Percentiles rank a stretch among this genome's conserved stretches.
Evolutionary conservation across 2,797 vertebrate species (phyloP).

Genomic region (Thamnophis elegans): DNA sequence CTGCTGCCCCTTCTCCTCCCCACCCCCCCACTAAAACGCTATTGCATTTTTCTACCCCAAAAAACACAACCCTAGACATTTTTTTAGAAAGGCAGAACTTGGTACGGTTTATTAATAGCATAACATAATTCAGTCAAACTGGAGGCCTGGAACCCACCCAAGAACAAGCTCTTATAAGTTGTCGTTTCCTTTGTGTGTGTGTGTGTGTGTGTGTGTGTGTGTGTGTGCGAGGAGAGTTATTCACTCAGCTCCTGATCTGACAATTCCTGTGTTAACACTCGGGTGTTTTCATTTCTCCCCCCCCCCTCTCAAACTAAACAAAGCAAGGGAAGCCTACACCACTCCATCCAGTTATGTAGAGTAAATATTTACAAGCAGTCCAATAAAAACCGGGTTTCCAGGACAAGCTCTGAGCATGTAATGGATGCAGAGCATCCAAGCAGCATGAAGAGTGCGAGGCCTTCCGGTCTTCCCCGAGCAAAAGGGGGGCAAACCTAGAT

Average conservation of each 20-base stretch:
- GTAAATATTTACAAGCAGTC: conserved; percentile 20
- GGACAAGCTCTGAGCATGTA: neutral
- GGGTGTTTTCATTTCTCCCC: too few species aligned
- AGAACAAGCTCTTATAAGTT: neutral
- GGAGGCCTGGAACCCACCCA: neutral
- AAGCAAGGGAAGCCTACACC: neutral
- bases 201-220: too few species aligned
- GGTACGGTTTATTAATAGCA: neutral
- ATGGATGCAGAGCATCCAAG: neutral
- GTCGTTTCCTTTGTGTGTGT: neutral
- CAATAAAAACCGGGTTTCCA: neutral
- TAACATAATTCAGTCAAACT: neutral
- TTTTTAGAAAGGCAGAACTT: neutral
- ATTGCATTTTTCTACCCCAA: neutral
- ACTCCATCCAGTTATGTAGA: neutral
- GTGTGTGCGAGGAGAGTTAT: too few species aligned
- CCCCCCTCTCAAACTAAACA: neutral
- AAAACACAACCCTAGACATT: neutral
- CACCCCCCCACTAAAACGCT: neutral
- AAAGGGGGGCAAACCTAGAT: too few species aligned
- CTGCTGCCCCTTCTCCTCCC: too few species aligned
- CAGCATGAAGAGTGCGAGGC: neutral
- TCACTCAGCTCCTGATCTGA: neutral
- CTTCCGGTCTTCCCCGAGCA: neutral
- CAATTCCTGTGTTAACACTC: neutral